Conservation (phyloP, 1,140 invertebrate species). For the Lepidurus couesii region DNA sequence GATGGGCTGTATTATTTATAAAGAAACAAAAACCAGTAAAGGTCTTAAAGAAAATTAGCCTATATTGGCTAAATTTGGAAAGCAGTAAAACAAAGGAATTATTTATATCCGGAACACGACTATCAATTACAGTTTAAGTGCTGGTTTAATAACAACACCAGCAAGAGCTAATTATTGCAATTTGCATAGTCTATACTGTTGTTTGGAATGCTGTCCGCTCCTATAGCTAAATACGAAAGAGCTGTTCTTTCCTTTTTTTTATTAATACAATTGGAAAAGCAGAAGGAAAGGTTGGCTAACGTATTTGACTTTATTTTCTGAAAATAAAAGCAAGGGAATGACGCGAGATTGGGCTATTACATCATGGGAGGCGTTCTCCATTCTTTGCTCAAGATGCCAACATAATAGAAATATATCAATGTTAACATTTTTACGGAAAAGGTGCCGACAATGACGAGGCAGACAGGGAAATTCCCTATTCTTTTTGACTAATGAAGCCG, state of each 20-base stretch:
- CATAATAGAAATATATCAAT: slow-evolving; percentile 22
- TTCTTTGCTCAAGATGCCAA: slow-evolving; percentile 22
- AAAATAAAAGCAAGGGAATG: not conserved
- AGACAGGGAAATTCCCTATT: slow-evolving; percentile 2
- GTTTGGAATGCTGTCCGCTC: not conserved
- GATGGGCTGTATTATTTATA: not conserved
- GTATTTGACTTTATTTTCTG: too few relatives aligned
- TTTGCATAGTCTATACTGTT: not conserved
- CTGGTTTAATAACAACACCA: not conserved
- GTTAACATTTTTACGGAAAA: not conserved
- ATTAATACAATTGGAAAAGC: too few relatives aligned
- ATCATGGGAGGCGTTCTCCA: not conserved
- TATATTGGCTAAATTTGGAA: not conserved
- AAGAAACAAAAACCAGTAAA: not conserved
- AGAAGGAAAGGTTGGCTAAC: too few relatives aligned
- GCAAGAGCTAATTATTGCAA: not conserved
- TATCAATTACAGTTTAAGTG: not conserved
- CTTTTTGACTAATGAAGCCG: slow-evolving; percentile 15
- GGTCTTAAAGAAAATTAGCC: not conserved
- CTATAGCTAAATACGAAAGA: too few relatives aligned
- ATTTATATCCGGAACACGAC: slow-evolving; percentile 8
- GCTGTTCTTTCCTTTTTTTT: too few relatives aligned
- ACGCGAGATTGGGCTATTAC: slow-evolving; percentile 8
- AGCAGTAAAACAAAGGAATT: not conserved
- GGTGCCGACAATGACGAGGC: slow-evolving; percentile 6